These are phyloP conservation scores for Epinephelus coioides DNA, from an alignment of 2,797 vertebrate species.

Conservation along the genomic window DNA sequence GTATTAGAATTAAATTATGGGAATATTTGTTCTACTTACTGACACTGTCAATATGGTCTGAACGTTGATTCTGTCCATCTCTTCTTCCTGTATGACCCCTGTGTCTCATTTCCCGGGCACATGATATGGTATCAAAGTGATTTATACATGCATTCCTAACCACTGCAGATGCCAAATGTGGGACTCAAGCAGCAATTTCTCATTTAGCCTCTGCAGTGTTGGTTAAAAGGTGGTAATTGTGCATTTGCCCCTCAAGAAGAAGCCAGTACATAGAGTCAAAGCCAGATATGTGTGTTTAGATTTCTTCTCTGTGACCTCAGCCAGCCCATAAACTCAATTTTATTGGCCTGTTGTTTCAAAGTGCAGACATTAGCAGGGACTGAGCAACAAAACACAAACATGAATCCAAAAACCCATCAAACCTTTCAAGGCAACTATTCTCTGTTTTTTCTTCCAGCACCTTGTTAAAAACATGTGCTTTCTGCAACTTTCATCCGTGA, in stretches of 20 bases:
- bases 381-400: constrained; percentile 3
- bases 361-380: background rate
- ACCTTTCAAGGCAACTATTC: background rate
- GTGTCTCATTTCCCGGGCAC: constrained; percentile 72
- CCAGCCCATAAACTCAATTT: constrained; percentile 4
- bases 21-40: constrained; percentile 70
- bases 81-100: constrained; percentile 55
- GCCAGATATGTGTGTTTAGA: constrained; percentile 28
- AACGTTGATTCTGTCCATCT: constrained; percentile 67
- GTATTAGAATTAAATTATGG: constrained; percentile 77
- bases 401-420: constrained; percentile 26
- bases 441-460: background rate
- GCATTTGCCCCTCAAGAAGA: background rate
- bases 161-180: constrained; percentile 25
- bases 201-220: background rate
- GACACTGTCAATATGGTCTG: constrained; percentile 46
- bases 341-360: constrained; percentile 13
- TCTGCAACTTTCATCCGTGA: constrained; percentile 43
- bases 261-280: background rate
- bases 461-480: constrained; percentile 24
- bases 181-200: constrained; percentile 21
- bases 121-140: constrained; percentile 65
- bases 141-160: constrained; percentile 67
- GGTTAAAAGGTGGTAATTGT: constrained; percentile 6
- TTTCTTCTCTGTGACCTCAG: constrained; percentile 26